Evolutionary conservation across 2,797 vertebrate genomes (phyloP), one percentile per base, ranked within the genome.

Genomic region (Chaunax sp.): DNA sequence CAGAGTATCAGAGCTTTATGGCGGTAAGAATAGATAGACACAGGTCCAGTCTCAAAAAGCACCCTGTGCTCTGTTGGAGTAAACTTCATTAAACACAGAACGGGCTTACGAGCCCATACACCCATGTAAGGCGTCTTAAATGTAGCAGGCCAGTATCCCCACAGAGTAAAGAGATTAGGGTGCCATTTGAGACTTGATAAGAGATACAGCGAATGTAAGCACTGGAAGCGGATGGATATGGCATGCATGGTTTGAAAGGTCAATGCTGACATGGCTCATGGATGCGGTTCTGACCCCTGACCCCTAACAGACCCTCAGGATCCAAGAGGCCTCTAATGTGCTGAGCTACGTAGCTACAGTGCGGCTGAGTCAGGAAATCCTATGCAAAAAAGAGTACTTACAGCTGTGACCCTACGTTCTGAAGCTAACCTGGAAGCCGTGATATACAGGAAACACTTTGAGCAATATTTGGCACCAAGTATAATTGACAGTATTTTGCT

Each of bases 201-300:
- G 62, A 75, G 72, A 85, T 75, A 85, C 55, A 84, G 80, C 54
- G 8, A 62, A 82, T 86, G 82, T 76, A 77, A 86, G 85, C 77
- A 73, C 80, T 89, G 87, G 87, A 91, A 88, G 88, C 82, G 23
- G 78, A 90, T 91, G 90, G 80, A 80, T 80, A 72, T 90, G 87
- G 74, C 87, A 88, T 87, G 90, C 86, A 90, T 91, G 90, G 69
- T 82, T 75, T 68, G 77, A 79, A 77, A 87, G 82, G 84, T 87
- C 83, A 78, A 88, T 84, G 87, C 83, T 87, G 77, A 83, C 81
- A 90, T 90, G 90, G 86, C 85, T 90, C 80, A 90, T 91, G 90
- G 87, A 90, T 87, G 90, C 86, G 81, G 84, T 80, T 88, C 78
- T 90, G 74, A 84, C 80, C 61, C 77, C 47, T 69, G 80, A 83